Base-by-base conservation (phyloP, 2,113 vertebrate genomes). In the Peromyscus polionotus region DNA sequence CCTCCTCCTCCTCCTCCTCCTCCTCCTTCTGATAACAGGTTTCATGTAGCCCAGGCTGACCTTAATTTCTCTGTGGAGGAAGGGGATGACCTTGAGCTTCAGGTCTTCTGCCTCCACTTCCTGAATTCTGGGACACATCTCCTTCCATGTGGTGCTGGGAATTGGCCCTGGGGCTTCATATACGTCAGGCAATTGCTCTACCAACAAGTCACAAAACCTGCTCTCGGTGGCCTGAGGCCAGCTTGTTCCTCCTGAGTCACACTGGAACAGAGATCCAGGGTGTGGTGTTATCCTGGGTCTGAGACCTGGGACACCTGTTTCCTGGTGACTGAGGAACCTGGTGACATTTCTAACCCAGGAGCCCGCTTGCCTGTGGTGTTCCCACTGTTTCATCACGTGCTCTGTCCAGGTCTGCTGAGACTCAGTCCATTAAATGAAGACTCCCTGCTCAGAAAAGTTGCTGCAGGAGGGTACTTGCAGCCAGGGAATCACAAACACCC, bases 231-330 rank as follows among this genome's bases (percentile, higher is more conserved):
- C 80, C 54, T 22, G 22, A 24, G 36, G 57, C 57, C 57, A 83
- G 5, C 54, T 36, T 28, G 51, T 28, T n/a, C 86, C 54, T 59
- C n/a, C 7, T 9, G 13, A 73, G 24, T 73, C 68, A 72, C 51
- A 28, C 51, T 39, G 36, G 51, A 75, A 42, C 67, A 65, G 70
- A 59, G 51, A 28, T 59, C 36, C 24, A 89, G 70, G 87, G 86
- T 73, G 68, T 72, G 68, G 48, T 39, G 22, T 36, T 28, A 20
- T 24, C n/a, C 20, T 72, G 45, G 65, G 45, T 14, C 67, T 88
- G 70, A 59, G 87, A 75, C 70, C 85, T 31, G n/a, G n/a, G 54
- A 89, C 68, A 89, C 68, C 70, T 89, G 70, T 75, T 73, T 75
- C 87, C 87, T 89, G 70, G n/a, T 42, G 70, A 39, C 70, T 75